Percentiles rank a stretch among this genome's conserved stretches.
Evolutionary conservation across 2,797 vertebrate genomes (phyloP).

Genomic region (Poecile montanus): DNA sequence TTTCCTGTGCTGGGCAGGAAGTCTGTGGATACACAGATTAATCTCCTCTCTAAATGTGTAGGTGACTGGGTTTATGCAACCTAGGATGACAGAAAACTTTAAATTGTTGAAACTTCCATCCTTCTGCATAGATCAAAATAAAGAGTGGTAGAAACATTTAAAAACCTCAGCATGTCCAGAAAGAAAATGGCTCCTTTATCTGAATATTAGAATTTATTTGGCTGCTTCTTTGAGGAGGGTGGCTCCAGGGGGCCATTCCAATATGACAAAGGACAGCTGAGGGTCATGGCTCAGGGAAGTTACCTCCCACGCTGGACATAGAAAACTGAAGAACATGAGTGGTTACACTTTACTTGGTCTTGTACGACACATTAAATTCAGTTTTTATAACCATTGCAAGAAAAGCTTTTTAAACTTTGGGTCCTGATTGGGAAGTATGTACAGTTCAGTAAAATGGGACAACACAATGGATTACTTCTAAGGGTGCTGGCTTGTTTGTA

Average conservation of each 20-base stretch:
- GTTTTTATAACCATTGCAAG: background rate
- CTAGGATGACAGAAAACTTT: background rate
- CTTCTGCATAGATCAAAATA: background rate
- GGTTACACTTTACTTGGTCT: background rate
- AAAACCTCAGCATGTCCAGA: background rate
- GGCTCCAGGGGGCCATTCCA: background rate
- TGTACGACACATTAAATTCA: accelerated
- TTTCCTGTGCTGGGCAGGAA: background rate
- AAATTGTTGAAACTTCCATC: background rate
- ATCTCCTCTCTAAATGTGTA: background rate
- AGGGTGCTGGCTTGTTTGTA: background rate
- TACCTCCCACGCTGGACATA: background rate
- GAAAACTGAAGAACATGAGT: background rate
- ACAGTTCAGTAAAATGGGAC: background rate
- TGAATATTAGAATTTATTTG: background rate
- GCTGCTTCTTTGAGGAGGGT: background rate
- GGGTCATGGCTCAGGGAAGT: background rate
- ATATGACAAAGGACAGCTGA: background rate
- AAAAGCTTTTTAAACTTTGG: background rate
- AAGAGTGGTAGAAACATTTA: background rate
- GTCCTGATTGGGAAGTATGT: background rate
- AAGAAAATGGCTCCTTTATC: background rate
- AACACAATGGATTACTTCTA: background rate
- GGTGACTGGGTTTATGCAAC: background rate
- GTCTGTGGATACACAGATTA: background rate